Evolutionary conservation across 2,797 vertebrate species (phyloP).

Genomic region (Peromyscus nudipes): DNA sequence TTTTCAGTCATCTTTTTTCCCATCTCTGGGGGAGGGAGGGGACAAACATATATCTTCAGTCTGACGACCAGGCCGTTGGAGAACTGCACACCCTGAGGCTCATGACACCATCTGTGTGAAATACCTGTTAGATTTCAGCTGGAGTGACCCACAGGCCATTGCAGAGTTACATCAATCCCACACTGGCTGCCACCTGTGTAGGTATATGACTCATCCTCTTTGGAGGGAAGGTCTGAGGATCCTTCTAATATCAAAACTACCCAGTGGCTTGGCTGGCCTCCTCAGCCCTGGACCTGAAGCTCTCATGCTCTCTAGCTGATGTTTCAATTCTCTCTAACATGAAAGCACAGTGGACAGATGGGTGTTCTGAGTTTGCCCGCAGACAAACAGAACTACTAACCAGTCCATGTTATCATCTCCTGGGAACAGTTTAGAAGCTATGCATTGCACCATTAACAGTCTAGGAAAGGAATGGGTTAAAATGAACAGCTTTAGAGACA

Average conservation of each 20-base stretch:
- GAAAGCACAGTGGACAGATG: slow-evolving; percentile 48
- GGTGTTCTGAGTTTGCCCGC: background rate
- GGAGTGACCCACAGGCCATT: background rate
- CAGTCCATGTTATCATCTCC: slow-evolving; percentile 24
- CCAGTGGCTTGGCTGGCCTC: background rate
- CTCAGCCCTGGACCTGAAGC: background rate
- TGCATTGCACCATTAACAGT: background rate
- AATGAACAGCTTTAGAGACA: background rate
- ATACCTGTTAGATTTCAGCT: background rate
- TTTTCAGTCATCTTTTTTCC: background rate
- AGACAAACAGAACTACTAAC: slow-evolving; percentile 54
- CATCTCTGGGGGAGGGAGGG: background rate
- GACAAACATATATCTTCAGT: background rate
- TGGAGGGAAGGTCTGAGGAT: slow-evolving; percentile 29
- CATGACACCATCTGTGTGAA: background rate
- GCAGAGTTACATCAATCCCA: background rate
- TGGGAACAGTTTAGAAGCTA: slow-evolving; percentile 27
- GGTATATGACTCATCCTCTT: background rate
- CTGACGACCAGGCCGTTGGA: background rate
- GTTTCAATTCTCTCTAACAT: slow-evolving; percentile 63
- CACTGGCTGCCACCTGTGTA: background rate
- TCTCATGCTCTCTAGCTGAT: slow-evolving; percentile 41
- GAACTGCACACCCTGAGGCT: background rate
- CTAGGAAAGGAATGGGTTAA: slow-evolving; percentile 14
- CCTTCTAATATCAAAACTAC: slow-evolving; percentile 4